Evolutionary conservation across 2,797 vertebrate genomes (phyloP), one percentile per base, ranked within the genome.

Genomic region (Megalops cyprinoides): DNA sequence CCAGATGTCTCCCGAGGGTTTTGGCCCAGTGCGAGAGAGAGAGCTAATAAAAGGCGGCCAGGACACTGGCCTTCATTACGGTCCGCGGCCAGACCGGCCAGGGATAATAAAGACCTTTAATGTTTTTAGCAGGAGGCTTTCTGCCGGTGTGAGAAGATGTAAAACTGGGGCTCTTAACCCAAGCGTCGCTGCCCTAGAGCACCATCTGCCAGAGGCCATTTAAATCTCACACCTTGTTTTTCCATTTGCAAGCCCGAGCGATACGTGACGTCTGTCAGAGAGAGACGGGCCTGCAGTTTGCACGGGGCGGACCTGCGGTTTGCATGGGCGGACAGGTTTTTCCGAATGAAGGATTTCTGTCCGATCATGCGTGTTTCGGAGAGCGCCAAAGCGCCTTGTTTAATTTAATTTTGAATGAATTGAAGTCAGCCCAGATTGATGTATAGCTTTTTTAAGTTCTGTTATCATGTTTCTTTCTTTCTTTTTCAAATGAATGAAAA

Each of bases 1-100:
- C 91, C 94, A 94, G 92, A 93, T 94, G 93, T 93, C 91, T 88
- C 83, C 4, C 78, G 86, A 88, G 90, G 88, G 87, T 85, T 69
- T 82, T 85, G 90, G 91, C 91, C 90, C 85, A 37, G 77, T 79
- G 82, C 83, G 84, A 89, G 84, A 78, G 84, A 78, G 86, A 53
- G 55, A 82, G 87, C 84, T 77, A 82, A 90, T 89, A 87, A 51
- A 90, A 87, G 80, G 62, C 56, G 81, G 87, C 85, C 86, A 88
- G 92, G 91, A 92, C 92, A 88, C 86, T 86, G 87, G 85, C 89
- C 83, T 90, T 94, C 92, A 93, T 94, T 94, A 94, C 92, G 90
- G 77, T 79, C 89, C 87, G 82, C 80, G 82, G 86, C 88, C 88
- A 82, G 80, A 83, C 89, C 85, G 79, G 85, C 79, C n/a, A 51